These are phyloP conservation scores for Diadumene lineata DNA, from an alignment of 92 coral and sea anemone species.

Conservation along the genomic window DNA sequence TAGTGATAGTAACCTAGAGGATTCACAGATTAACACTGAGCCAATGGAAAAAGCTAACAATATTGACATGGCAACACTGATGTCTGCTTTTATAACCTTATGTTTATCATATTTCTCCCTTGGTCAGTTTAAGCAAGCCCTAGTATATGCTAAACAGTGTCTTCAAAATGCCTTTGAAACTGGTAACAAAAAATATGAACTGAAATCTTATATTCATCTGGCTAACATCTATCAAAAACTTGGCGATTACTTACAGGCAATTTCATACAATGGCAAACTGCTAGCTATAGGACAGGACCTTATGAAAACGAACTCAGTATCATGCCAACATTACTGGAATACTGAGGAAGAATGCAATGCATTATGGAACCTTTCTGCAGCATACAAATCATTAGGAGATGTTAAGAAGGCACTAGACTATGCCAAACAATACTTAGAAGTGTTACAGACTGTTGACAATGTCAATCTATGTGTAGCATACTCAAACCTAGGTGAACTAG, in stretches of 20 bases:
- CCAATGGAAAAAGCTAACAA: background rate
- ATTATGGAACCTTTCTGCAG: slow-evolving; percentile 74
- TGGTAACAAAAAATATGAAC: slow-evolving; percentile 63
- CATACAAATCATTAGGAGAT: slow-evolving; percentile 76
- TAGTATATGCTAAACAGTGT: slow-evolving; percentile 51
- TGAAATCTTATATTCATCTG: slow-evolving; percentile 67
- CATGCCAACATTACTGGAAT: slow-evolving; percentile 55
- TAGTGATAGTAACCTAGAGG: slow-evolving; percentile 6
- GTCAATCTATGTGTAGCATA: slow-evolving; percentile 60
- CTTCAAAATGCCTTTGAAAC: slow-evolving; percentile 57
- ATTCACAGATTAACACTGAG: slow-evolving; percentile 5
- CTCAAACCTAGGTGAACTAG: slow-evolving; percentile 67
- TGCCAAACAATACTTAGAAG: slow-evolving; percentile 67
- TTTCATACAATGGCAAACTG: slow-evolving; percentile 74
- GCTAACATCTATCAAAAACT: slow-evolving; percentile 75
- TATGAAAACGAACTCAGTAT: slow-evolving; percentile 7
- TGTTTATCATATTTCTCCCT: slow-evolving; percentile 51
- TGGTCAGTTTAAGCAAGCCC: slow-evolving; percentile 49
- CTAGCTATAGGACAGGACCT: slow-evolving; percentile 81
- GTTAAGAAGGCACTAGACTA: slow-evolving; percentile 56
- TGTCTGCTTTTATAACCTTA: slow-evolving; percentile 65
- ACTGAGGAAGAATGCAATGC: slow-evolving; percentile 68
- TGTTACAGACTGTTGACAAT: slow-evolving; percentile 54
- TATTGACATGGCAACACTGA: slow-evolving; percentile 18
- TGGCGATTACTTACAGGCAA: slow-evolving; percentile 64